Evolutionary conservation across 2,888 invertebrate species (phyloP).

Genomic region (Adelphocoris suturalis): DNA sequence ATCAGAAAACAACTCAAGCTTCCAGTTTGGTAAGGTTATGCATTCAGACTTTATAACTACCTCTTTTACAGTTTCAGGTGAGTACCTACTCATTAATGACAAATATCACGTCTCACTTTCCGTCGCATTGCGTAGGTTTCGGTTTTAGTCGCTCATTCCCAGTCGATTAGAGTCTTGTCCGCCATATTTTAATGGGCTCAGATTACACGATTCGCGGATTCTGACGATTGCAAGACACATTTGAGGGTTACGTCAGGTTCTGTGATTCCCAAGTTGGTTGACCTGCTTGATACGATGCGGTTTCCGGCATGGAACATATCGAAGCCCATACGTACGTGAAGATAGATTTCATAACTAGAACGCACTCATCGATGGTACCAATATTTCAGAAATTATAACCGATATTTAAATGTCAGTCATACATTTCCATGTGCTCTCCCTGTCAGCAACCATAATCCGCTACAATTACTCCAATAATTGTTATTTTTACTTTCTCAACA

Average conservation of each 20-base stretch:
- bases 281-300: not conserved
- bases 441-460: no score
- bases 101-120: no score
- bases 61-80: no score
- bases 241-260: not conserved
- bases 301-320: not conserved
- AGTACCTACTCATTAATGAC: no score
- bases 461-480: no score
- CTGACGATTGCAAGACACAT: conserved; percentile 5
- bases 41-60: no score
- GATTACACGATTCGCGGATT: conserved; percentile 1
- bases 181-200: not conserved
- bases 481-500: no score
- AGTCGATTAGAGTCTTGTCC: not conserved
- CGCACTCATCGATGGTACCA: not conserved
- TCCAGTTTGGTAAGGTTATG: no score
- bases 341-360: not conserved
- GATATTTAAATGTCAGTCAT: no score
- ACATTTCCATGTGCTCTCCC: no score
- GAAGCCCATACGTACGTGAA: no score
- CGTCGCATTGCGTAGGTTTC: not conserved
- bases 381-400: not conserved
- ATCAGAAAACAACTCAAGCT: no score
- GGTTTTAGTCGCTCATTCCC: not conserved
- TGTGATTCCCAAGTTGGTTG: not conserved